Percentiles rank a stretch among this genome's conserved stretches.
phyloP scores from a whole-genome alignment of 2,888 invertebrate species.

The Choristoneura rosaceana region DNA sequence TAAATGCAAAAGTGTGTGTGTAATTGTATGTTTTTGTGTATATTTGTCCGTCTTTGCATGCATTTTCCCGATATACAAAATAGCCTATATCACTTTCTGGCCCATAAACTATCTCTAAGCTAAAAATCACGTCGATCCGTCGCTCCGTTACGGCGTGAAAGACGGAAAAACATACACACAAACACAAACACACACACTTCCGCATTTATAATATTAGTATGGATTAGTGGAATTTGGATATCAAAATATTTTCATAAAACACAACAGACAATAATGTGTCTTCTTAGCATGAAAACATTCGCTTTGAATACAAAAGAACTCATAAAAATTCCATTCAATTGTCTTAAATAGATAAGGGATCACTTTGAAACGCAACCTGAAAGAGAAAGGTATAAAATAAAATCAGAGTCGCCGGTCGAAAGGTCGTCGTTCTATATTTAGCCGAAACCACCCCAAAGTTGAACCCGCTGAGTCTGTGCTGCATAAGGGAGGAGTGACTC shows the following conservation, averaged over 20 bases:
- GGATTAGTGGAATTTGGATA: neutral
- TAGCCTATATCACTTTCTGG: too few species aligned
- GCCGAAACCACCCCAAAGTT: constrained; percentile 16
- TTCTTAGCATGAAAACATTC: neutral
- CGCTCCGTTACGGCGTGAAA: too few species aligned
- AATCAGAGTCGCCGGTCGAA: constrained; percentile 31
- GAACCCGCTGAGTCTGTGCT: constrained; percentile 14
- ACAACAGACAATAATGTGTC: neutral
- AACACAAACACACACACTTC: too few species aligned
- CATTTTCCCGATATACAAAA: too few species aligned
- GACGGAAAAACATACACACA: too few species aligned
- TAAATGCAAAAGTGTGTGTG: too few species aligned
- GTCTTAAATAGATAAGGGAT: constrained; percentile 29
- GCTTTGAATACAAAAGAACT: neutral
- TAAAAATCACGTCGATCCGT: too few species aligned
- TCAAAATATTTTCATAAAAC: neutral
- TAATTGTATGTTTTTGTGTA: too few species aligned
- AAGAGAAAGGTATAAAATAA: constrained; percentile 18
- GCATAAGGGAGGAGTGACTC: constrained; percentile 16
- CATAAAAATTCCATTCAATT: constrained; percentile 11
- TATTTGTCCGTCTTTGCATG: too few species aligned
- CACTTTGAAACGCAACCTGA: constrained; percentile 27
- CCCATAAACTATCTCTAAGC: too few species aligned
- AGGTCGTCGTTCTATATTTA: constrained; percentile 37
- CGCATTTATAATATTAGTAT: too few species aligned